Percentiles rank a stretch among this genome's conserved stretches.
Conservation (phyloP, 2,888 invertebrate genomes). For the Mechanitis messenoides region DNA sequence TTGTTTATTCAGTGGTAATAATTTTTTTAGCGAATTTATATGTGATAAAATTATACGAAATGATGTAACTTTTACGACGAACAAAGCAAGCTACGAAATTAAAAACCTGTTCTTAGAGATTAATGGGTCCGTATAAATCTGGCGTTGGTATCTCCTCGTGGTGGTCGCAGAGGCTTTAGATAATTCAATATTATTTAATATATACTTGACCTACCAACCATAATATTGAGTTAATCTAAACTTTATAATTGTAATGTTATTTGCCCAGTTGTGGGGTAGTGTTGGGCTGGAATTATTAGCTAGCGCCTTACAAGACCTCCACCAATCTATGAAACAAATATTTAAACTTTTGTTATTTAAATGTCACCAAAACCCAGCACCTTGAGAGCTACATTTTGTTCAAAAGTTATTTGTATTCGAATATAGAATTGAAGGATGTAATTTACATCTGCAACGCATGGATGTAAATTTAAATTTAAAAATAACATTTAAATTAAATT, state of each 20-base stretch:
- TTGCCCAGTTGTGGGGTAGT: too few species aligned
- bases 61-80: slow-evolving; percentile 36
- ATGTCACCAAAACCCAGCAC: too few species aligned
- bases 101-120: slow-evolving; percentile 21
- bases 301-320: too few species aligned
- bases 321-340: too few species aligned
- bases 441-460: not conserved
- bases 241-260: too few species aligned
- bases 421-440: not conserved
- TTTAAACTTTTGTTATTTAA: too few species aligned
- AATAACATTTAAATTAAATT: not conserved
- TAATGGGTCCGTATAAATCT: slow-evolving; percentile 24
- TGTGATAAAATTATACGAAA: slow-evolving; percentile 39
- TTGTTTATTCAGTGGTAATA: slow-evolving; percentile 21
- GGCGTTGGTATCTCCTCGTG: slow-evolving; percentile 14
- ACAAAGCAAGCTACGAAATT: slow-evolving; percentile 24
- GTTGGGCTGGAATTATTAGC: too few species aligned
- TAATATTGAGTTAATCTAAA: too few species aligned
- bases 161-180: slow-evolving; percentile 20
- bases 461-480: not conserved
- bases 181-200: slow-evolving; percentile 22
- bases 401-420: too few species aligned
- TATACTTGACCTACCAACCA: not conserved
- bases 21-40: slow-evolving; percentile 32
- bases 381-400: too few species aligned